phyloP scores from a whole-genome alignment of 1,140 invertebrate genomes.

The Cephus cinctus region DNA sequence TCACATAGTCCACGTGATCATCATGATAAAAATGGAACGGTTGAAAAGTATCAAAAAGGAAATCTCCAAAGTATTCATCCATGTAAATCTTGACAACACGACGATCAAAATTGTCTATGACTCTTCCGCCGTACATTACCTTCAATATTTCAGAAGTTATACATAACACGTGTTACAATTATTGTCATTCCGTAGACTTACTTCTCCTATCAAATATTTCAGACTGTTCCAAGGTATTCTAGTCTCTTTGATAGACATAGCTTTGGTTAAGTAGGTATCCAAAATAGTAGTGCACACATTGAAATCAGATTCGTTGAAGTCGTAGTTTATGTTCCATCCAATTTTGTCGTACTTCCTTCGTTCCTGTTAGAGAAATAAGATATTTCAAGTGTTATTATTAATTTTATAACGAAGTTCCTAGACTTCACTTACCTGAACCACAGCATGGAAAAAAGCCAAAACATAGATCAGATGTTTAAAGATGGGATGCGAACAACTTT shows the following conservation, averaged over 20 bases:
- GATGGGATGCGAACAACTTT: constrained; percentile 69
- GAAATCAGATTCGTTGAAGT: constrained; percentile 92
- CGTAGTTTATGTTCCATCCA: constrained; percentile 90
- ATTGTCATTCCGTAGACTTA: no score
- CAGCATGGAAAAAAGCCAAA: constrained; percentile 87
- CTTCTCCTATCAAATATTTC: constrained; percentile 89
- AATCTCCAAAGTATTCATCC: constrained; percentile 92
- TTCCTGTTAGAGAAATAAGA: constrained; percentile 60
- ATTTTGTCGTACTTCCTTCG: constrained; percentile 89
- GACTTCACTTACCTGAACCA: constrained; percentile 67
- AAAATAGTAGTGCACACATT: constrained; percentile 81
- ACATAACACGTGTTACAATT: no score
- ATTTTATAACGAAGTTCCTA: constrained; percentile 10
- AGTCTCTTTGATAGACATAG: constrained; percentile 59
- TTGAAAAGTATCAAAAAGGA: constrained; percentile 86
- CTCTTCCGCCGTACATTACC: constrained; percentile 91
- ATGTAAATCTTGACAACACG: constrained; percentile 84
- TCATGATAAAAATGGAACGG: constrained; percentile 86
- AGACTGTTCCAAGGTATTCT: constrained; percentile 83
- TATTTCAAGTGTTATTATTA: neutral
- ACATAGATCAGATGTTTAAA: constrained; percentile 82
- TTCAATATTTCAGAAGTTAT: constrained; percentile 33
- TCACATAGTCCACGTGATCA: constrained; percentile 71
- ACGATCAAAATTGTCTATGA: constrained; percentile 87
- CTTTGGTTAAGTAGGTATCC: constrained; percentile 77